Evolutionary conservation across 1,140 invertebrate genomes (phyloP), one percentile per base, ranked within the genome.

Genomic region (Phthorimaea operculella): DNA sequence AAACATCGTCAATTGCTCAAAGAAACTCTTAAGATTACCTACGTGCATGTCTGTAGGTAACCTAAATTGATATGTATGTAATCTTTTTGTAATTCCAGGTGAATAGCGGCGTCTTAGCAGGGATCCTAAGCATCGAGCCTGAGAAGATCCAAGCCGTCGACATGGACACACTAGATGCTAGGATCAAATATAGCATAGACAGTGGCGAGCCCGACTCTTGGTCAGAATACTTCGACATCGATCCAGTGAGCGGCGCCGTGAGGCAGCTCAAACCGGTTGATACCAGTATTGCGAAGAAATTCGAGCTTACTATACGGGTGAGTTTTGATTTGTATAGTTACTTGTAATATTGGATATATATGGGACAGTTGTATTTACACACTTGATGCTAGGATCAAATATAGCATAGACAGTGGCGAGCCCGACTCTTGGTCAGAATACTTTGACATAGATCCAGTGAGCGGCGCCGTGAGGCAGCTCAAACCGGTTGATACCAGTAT

Each of bases 141-240:
- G 94, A 96, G 70, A 92, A 94, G 67, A 95, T 97, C 52, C 92
- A 94, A 81, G 95, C 94, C 0, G 89, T 94, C 0, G 94, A 96
- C 74, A 92, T 94, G 89, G 94, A 96, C 71, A 94, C 94, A 0
- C 89, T 96, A 9, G 92, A 94, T 70, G 89, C 93, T 0, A 28
- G 21, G 21, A 94, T 96, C 51, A 87, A 88, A 49, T 96, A 96
- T 74, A 92, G 89, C 18, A 95, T 96, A 70, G 87, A 93, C 5
- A 92, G 90, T 61, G 95, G 94, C 7, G 90, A 87, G 63, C 94
- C 93, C 0, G 81, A 89, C 0, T 90, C 89, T 53, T 95, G 93
- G 80, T 85, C 87, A 0, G 92, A 93, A 0, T 96, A 93, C 70
- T 97, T 97, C 76, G 89, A 92, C 62, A 95, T 97, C 58, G 92